Conservation (phyloP, 2,113 vertebrate species). For the Zapornia atra region DNA sequence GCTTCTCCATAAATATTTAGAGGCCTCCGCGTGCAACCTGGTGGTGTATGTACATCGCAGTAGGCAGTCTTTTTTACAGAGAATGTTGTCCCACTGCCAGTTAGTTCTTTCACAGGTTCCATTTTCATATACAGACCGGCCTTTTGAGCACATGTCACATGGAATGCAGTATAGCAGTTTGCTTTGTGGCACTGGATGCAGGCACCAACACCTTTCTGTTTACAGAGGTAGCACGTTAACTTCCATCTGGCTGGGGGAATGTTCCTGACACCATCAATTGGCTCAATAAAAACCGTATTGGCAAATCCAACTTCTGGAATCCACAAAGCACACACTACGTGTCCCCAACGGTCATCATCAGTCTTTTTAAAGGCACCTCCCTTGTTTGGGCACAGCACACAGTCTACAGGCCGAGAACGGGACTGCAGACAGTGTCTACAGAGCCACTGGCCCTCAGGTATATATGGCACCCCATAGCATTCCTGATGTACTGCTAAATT, state of each 20-base stretch:
- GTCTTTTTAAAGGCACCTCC: conserved; percentile 97
- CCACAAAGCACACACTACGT: conserved; percentile 97
- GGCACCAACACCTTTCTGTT: conserved; percentile 94
- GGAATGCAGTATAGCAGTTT: conserved; percentile 98
- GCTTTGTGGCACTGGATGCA: conserved; percentile 99
- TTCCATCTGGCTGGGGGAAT: conserved; percentile 97
- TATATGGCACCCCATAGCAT: conserved; percentile 98
- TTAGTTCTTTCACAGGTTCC: conserved; percentile 90
- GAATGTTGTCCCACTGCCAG: conserved; percentile 80
- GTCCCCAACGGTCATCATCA: conserved; percentile 95
- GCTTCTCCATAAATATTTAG: conserved; percentile 89
- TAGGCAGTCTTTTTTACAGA: conserved; percentile 97
- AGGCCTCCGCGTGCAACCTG: conserved; percentile 86
- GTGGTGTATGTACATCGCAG: conserved; percentile 92
- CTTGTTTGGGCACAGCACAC: conserved; percentile 94
- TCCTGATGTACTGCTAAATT: conserved; percentile 97
- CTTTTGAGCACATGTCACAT: conserved; percentile 95
- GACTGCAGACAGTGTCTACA: conserved; percentile 95
- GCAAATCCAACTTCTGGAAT: conserved; percentile 98
- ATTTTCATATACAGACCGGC: conserved; percentile 97
- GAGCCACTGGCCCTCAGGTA: conserved; percentile 97
- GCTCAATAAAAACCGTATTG: conserved; percentile 96
- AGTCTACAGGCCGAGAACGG: conserved; percentile 85
- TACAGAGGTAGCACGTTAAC: conserved; percentile 98
- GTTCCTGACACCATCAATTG: conserved; percentile 93